Base-by-base conservation (phyloP, 2,888 invertebrate genomes). In the Volucella zonaria region DNA sequence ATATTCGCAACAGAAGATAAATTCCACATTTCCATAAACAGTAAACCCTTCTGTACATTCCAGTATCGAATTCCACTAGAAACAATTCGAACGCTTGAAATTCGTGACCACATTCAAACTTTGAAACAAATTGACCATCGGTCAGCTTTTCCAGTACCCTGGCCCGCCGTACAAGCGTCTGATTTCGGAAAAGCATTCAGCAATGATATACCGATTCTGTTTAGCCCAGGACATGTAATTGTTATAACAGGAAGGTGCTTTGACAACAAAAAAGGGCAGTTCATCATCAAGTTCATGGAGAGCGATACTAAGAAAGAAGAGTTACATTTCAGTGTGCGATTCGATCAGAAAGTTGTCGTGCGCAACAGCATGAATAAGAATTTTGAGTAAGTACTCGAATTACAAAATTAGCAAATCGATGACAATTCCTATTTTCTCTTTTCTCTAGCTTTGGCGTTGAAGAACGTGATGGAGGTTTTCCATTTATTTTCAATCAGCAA, bases 101-200 rank as follows among this genome's bases (percentile, higher is more conserved):
- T 92, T 49, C 88, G 88, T n/a, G 91, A 91, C 78, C 91, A 92
- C 82, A 90, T 92, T 77, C 92, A 92, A 85, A 89, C 89, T 38
- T 89, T 92, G 31, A 91, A 90, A 74, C 92, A 92, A 87, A 90
- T 92, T 3, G 92, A 92, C 88, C 92, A 92, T 88, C 91, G 92
- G 4, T 88, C 90, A 1, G 87, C 90, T 1, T 92, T 90, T 59
- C 92, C 92, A 40, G 89, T 89, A 87, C 91, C 92, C 10, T 91
- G 91, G 90, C 92, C 92, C n/a, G 90, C 90, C 8, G 87, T 92
- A 75, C 92, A 92, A 45, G 88, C 89, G 2, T 90, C 91, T 0
- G 91, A 91, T 70, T 91, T 90, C 82, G 90, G 90, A 47, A 91
- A 91, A 68, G 87, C 90, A 0, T 92, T 92, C 40, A 91, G 91